Percentiles rank a stretch among this genome's conserved stretches.
Conservation (phyloP, 1,140 invertebrate genomes). For the Euglossa dilemma region DNA sequence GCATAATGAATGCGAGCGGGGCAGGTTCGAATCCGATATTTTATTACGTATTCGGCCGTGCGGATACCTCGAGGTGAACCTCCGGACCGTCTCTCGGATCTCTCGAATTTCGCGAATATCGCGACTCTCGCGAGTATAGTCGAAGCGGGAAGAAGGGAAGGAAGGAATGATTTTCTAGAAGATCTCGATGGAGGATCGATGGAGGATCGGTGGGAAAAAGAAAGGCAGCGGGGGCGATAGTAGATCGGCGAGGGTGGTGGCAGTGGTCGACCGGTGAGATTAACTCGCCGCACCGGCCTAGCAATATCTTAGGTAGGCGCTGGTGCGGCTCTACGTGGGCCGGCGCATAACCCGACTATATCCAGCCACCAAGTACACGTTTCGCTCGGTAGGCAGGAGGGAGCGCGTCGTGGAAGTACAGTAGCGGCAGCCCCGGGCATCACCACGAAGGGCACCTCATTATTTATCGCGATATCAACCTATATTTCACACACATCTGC, state of each 20-base stretch:
- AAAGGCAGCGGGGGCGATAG: neutral
- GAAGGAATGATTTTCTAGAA: neutral
- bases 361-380: constrained; percentile 60
- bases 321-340: constrained; percentile 52
- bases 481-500: constrained; percentile 77
- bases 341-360: constrained; percentile 36
- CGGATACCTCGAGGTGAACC: neutral
- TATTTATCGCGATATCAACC: constrained; percentile 82
- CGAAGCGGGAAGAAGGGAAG: too few relatives aligned
- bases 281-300: constrained; percentile 25
- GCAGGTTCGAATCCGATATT: constrained; percentile 10
- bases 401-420: constrained; percentile 68
- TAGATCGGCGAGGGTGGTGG: constrained; percentile 18
- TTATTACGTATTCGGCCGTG: constrained; percentile 7
- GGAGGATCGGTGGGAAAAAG: neutral
- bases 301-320: constrained; percentile 50
- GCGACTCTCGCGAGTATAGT: neutral
- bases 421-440: constrained; percentile 79
- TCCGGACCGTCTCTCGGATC: too few relatives aligned
- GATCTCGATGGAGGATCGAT: neutral
- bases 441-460: constrained; percentile 79
- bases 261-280: constrained; percentile 10
- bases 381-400: constrained; percentile 53
- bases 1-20: constrained; percentile 31
- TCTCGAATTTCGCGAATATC: too few relatives aligned